These are phyloP conservation scores for Leptura quadrifasciata DNA, from an alignment of 2,888 invertebrate genomes.

Conservation along the genomic window DNA sequence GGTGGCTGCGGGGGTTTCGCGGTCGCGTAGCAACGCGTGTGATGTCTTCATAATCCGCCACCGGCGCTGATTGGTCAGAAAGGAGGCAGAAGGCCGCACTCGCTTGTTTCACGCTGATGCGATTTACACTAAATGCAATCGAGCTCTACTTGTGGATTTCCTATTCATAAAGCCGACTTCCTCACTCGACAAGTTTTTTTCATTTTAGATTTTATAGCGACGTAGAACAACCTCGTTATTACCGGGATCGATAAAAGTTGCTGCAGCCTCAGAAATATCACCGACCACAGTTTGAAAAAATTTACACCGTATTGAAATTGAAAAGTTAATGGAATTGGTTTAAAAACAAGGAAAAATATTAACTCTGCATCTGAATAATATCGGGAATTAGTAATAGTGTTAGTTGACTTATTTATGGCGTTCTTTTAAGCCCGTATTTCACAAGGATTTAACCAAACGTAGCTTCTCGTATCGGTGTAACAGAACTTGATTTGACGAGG, in stretches of 20 bases:
- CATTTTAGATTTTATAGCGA: constrained; percentile 29
- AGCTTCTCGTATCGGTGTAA: neutral
- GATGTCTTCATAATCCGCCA: constrained; percentile 70
- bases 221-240: constrained; percentile 17
- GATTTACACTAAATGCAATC: constrained; percentile 66
- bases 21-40: constrained; percentile 73
- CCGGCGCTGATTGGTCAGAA: constrained; percentile 73
- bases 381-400: too few species aligned
- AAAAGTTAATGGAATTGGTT: neutral
- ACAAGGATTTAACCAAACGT: neutral
- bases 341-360: neutral
- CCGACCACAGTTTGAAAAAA: neutral
- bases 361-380: neutral
- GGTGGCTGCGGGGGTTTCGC: constrained; percentile 69
- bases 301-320: neutral
- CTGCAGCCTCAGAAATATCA: constrained; percentile 8
- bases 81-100: constrained; percentile 66
- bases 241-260: constrained; percentile 14
- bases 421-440: too few species aligned
- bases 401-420: too few species aligned
- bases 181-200: constrained; percentile 42
- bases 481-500: neutral
- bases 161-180: constrained; percentile 49
- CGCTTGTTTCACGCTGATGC: constrained; percentile 70
- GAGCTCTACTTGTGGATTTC: constrained; percentile 61